Conservation (phyloP, 2,888 invertebrate species). For the Tillus elongatus region DNA sequence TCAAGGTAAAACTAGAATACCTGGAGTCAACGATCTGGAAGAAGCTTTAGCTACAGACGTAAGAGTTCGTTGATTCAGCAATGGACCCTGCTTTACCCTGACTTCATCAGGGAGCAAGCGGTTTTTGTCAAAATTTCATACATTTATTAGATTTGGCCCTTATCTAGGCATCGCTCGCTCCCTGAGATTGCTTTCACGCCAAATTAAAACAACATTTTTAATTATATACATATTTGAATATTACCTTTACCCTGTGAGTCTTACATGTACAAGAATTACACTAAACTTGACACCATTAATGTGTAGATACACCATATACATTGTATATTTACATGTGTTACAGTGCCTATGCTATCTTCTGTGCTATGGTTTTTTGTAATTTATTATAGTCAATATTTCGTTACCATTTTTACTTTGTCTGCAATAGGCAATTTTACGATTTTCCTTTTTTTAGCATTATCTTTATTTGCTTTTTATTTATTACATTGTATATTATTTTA, state of each 20-base stretch:
- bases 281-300: too few species aligned
- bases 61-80: conserved; percentile 43
- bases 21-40: conserved; percentile 87
- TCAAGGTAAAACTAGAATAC: conserved; percentile 91
- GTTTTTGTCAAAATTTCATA: conserved; percentile 6
- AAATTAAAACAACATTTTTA: neutral
- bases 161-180: conserved; percentile 33
- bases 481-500: too few species aligned
- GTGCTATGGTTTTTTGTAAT: too few species aligned
- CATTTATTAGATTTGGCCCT: conserved; percentile 15
- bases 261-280: too few species aligned
- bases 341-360: too few species aligned
- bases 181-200: conserved; percentile 27
- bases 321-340: too few species aligned
- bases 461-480: too few species aligned
- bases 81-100: conserved; percentile 6
- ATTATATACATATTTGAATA: neutral
- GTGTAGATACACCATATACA: too few species aligned
- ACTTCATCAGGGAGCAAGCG: conserved; percentile 31
- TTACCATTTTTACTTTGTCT: too few species aligned
- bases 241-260: conserved; percentile 12
- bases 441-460: too few species aligned
- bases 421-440: too few species aligned
- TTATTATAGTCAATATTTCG: too few species aligned
- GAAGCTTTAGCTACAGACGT: conserved; percentile 82